phyloP scores from a whole-genome alignment of 2,113 vertebrate species.

The Dasypus novemcinctus region DNA sequence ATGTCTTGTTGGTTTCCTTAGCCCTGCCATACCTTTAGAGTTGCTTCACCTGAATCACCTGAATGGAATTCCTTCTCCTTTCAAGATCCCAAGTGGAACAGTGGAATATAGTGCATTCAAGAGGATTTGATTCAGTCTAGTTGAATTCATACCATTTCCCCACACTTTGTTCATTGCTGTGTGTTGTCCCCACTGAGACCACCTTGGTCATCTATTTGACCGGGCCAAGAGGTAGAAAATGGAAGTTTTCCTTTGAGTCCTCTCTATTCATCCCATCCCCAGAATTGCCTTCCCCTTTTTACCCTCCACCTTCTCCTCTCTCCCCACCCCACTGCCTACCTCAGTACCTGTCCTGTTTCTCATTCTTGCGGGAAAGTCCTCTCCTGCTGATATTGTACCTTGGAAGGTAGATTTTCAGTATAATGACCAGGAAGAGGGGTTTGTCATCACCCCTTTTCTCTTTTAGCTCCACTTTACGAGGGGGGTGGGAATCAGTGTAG shows the following conservation, averaged over 20 bases:
- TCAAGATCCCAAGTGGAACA: accelerated
- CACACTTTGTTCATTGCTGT: not conserved
- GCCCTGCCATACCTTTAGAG: not conserved
- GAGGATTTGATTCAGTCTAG: not conserved
- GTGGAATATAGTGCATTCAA: not conserved
- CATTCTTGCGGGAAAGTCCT: not conserved
- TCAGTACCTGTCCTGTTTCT: not conserved
- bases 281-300: not conserved
- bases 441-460: not conserved
- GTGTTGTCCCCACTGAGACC: not conserved
- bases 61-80: not conserved
- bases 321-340: accelerated
- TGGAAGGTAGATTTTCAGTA: not conserved
- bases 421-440: not conserved
- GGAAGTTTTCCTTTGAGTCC: not conserved
- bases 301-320: not conserved
- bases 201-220: not conserved
- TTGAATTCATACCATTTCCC: not conserved
- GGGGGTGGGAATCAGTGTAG: no score
- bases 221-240: not conserved
- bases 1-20: not conserved
- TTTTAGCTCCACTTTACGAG: not conserved
- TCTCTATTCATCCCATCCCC: no score
- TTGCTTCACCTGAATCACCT: not conserved
- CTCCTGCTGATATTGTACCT: not conserved